A percentile compares a stretch with the other conserved stretches of the same genome.
Conservation (phyloP, 2,888 invertebrate species). For the Cacoxenus indagator region DNA sequence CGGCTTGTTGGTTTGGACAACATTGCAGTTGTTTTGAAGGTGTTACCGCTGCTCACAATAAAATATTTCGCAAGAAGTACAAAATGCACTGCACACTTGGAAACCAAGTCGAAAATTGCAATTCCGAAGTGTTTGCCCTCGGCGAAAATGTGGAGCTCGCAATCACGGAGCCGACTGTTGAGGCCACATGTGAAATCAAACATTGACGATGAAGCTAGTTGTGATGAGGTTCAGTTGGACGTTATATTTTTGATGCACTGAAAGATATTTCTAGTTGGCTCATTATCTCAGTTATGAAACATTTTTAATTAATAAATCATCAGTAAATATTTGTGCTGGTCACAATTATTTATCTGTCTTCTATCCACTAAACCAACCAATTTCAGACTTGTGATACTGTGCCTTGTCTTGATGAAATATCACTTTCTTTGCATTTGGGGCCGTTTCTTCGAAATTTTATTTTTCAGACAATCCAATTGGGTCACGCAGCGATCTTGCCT, state of each 20-base stretch:
- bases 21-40: slow-evolving; percentile 38
- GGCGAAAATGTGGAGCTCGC: slow-evolving; percentile 37
- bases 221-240: not conserved
- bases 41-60: slow-evolving; percentile 38
- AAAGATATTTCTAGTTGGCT: not conserved
- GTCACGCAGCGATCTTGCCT: too few species aligned
- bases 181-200: slow-evolving; percentile 17
- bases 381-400: too few species aligned
- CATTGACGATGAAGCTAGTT: not conserved
- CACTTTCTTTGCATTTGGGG: too few species aligned
- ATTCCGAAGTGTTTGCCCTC: slow-evolving; percentile 62
- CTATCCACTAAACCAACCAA: too few species aligned
- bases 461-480: too few species aligned
- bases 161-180: not conserved
- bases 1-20: not conserved
- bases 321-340: too few species aligned
- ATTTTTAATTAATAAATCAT: not conserved
- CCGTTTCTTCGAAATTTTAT: too few species aligned
- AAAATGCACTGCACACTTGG: slow-evolving; percentile 35
- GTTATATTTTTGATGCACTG: not conserved
- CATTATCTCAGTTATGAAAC: not conserved
- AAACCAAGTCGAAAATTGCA: slow-evolving; percentile 64
- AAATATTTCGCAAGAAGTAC: not conserved
- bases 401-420: too few species aligned
- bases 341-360: too few species aligned